A percentile compares a stretch with the other conserved stretches of the same genome.
Evolutionary conservation across 2,797 vertebrate genomes (phyloP).

Genomic region (Sebastes variabilis): DNA sequence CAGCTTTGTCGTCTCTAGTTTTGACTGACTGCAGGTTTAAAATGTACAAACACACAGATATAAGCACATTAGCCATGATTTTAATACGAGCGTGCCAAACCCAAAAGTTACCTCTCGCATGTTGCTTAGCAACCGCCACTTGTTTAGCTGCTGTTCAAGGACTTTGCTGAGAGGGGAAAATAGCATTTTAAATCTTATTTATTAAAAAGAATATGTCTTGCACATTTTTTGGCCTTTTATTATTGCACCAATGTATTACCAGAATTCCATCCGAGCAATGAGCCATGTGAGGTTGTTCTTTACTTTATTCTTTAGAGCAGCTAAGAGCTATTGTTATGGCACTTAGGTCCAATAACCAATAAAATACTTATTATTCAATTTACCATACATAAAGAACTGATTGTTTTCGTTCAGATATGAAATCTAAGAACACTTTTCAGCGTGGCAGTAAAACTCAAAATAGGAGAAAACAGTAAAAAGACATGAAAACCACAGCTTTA

Average conservation of each 20-base stretch:
- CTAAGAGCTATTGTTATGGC: conserved; percentile 7
- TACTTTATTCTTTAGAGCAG: conserved; percentile 8
- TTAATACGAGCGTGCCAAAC: conserved; percentile 32
- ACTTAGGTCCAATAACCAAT: conserved; percentile 17
- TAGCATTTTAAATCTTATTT: conserved; percentile 40
- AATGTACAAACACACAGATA: conserved; percentile 25
- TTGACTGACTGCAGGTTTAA: conserved; percentile 31
- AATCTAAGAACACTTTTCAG: conserved; percentile 33
- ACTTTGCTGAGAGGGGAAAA: conserved; percentile 32
- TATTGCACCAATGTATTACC: conserved; percentile 44
- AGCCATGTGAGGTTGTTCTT: conserved; percentile 2
- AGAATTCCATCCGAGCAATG: conserved; percentile 16
- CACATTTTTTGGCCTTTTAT: conserved; percentile 12
- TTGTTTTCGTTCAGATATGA: conserved; percentile 11
- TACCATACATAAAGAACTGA: neutral
- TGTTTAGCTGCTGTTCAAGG: conserved; percentile 54
- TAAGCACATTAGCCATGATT: conserved; percentile 33
- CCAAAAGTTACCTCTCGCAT: conserved; percentile 27
- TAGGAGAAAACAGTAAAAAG: conserved; percentile 18
- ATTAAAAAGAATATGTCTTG: conserved; percentile 41
- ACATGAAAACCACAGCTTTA: conserved; percentile 37
- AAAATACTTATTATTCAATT: conserved; percentile 39
- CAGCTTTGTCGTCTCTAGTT: neutral
- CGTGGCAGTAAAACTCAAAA: neutral
- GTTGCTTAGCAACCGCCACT: conserved; percentile 62